A percentile compares a stretch with the other conserved stretches of the same genome.
These are phyloP conservation scores for Gallinago media DNA, from an alignment of 2,113 vertebrate species.

Conservation along the genomic window DNA sequence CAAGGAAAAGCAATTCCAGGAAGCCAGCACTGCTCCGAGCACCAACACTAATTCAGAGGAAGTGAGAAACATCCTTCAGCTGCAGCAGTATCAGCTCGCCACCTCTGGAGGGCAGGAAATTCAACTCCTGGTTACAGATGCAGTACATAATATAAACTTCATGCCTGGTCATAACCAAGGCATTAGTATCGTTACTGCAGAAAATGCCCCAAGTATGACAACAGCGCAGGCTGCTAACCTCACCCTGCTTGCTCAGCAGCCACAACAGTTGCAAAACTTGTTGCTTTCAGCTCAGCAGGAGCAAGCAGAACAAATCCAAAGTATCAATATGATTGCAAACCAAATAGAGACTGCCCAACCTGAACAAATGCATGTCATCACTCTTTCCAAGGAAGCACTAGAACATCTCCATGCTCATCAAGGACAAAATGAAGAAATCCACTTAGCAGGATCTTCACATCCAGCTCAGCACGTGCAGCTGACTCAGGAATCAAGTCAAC, in stretches of 20 bases:
- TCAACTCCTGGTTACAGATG: conserved; percentile 88
- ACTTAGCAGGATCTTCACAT: conserved; percentile 34
- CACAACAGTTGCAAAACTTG: conserved; percentile 84
- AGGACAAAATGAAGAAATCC: conserved; percentile 72
- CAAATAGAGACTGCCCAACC: conserved; percentile 77
- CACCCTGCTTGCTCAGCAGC: conserved; percentile 83
- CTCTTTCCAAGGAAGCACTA: conserved; percentile 90
- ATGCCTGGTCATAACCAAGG: conserved; percentile 83
- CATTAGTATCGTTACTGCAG: conserved; percentile 85
- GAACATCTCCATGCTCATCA: conserved; percentile 88
- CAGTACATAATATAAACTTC: conserved; percentile 88
- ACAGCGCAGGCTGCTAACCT: conserved; percentile 79
- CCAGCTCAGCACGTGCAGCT: conserved; percentile 77
- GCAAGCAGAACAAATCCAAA: conserved; percentile 82
- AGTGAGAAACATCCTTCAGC: conserved; percentile 83
- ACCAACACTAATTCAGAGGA: conserved; percentile 64
- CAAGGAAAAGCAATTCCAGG: conserved; percentile 83
- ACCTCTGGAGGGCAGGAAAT: conserved; percentile 87
- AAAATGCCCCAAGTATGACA: conserved; percentile 68
- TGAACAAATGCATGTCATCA: conserved; percentile 93
- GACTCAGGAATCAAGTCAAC: conserved; percentile 64
- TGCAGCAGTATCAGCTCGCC: conserved; percentile 90
- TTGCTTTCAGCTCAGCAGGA: conserved; percentile 82
- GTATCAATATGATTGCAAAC: conserved; percentile 82
- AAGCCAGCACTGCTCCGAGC: not conserved